Evolutionary conservation across 2,888 invertebrate species (phyloP), one percentile per base, ranked within the genome.

Genomic region (Creontiades dilutus): DNA sequence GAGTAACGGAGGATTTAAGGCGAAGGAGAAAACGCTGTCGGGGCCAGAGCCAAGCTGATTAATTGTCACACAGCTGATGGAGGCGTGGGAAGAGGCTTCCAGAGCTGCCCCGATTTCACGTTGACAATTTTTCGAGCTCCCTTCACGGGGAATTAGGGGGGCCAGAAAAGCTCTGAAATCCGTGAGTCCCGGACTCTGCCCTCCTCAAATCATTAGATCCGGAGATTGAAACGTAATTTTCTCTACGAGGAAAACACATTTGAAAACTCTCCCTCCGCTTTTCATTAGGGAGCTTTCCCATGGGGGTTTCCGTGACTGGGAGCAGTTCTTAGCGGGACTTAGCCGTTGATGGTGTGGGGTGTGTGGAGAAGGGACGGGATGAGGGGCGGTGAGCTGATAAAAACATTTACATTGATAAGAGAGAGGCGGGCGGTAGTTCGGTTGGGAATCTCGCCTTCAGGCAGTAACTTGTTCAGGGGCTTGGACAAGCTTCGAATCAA

Each of bases 231-330:
- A 86, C 75, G n/a, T 75, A 75, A 48, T 68, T 86, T 86, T 86
- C 37, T 12, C 46, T 75, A 86, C 86, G 75, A 86, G 86, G 75
- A 47, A 86, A 86, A 86, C 86, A 86, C 86, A 86, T 86, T 86
- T 75, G 86, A 86, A 75, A 86, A 23, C 75, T n/a, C 75, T 47
- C 37, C 37, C 37, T 2, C n/a, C 27, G 23, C 46, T 47, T 75
- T 86, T 47, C 86, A 75, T 86, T 85, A 85, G 85, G 16, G 28
- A 14, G 16, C 46, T 37, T 78, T 78, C 75, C 37, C 76, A 37
- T 76, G 19, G 76, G 27, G 37, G 76, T 76, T 76, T 76, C 76
- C 76, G 76, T 76, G 76, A 76, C 76, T 76, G 37, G 76, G 27
- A 23, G 76, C 37, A 76, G 76, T 76, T 76, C 76, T 76, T n/a